phyloP scores from a whole-genome alignment of 2,113 vertebrate genomes.

The cattle (Bos taurus) region ARS-UCD2.0 NC_037338.1:105816001-105816500 shows the following conservation, averaged over 20 bases:
- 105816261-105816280: accelerated
- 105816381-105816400: background rate
- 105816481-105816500: too few relatives aligned
- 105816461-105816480: background rate
- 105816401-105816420: accelerated
- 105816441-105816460: accelerated
- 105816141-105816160: background rate
- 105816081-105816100: background rate
- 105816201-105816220: accelerated
- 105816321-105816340: background rate
- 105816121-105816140: background rate
- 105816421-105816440: accelerated
- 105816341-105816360: background rate
- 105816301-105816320: accelerated
- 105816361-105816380: background rate
- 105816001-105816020: background rate
- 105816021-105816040: accelerated
- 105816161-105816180: background rate
- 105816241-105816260: accelerated
- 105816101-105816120: background rate
- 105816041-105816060: background rate
- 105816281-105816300: background rate
- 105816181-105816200: background rate
- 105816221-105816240: background rate
- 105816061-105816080: background rate